A percentile compares a stretch with the other conserved stretches of the same genome.
phyloP scores from a whole-genome alignment of 1,140 invertebrate species.

The Chionoecetes opilio region DNA sequence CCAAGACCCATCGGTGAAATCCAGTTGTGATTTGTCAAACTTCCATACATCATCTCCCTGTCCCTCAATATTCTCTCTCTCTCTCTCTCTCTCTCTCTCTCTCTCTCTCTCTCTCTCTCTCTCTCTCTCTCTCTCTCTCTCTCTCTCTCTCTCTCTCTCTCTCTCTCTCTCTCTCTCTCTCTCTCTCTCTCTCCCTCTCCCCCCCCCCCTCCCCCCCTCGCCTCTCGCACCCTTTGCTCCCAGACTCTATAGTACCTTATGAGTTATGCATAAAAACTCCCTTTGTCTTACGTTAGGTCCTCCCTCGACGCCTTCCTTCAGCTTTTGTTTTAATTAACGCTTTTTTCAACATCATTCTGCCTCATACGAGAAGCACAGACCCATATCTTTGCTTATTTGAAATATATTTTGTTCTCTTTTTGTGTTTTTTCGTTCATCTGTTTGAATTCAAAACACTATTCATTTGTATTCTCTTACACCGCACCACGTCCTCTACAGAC shows the following conservation, averaged over 20 bases:
- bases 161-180: conserved; percentile 34
- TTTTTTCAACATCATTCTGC: not conserved
- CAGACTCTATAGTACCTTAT: not conserved
- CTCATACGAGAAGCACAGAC: not conserved
- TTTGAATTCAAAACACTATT: too few species aligned
- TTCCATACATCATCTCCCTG: not conserved
- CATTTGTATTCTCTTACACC: too few species aligned
- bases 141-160: not conserved
- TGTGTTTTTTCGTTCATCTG: too few species aligned
- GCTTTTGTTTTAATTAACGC: not conserved
- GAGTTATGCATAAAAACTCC: conserved; percentile 5
- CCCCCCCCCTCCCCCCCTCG: not conserved
- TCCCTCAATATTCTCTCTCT: not conserved
- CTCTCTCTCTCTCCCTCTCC: not conserved
- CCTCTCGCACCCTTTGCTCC: not conserved
- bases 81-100: conserved; percentile 41
- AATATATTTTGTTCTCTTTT: not conserved
- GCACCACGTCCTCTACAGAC: too few species aligned
- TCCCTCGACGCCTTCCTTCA: not conserved
- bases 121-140: not conserved
- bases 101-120: not conserved
- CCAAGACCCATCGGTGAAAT: not conserved
- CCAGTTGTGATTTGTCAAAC: not conserved
- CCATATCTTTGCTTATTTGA: not conserved
- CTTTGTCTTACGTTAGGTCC: not conserved